Percentiles rank a stretch among this genome's conserved stretches.
Evolutionary conservation across 2,888 invertebrate species (phyloP).

Genomic region (Eristalis tenax): DNA sequence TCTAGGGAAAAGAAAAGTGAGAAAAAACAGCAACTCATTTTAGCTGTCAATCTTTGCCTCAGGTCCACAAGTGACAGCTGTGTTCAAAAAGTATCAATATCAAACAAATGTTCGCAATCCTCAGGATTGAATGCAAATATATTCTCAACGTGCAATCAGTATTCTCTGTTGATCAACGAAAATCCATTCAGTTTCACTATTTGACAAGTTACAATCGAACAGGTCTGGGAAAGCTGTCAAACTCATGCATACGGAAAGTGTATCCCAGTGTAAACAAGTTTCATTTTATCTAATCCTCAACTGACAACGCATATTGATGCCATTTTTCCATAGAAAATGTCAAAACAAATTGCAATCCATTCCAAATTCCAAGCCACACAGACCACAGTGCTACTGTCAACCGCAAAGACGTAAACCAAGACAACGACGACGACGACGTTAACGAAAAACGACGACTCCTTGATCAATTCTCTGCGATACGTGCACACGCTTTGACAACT

Average conservation of each 20-base stretch:
- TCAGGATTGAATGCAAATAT: not conserved
- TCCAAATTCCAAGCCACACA: constrained; percentile 53
- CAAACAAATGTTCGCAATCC: not conserved
- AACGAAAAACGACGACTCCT: constrained; percentile 53
- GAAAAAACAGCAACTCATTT: not conserved
- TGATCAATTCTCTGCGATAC: constrained; percentile 56
- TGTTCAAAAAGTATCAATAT: not conserved
- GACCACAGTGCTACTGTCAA: constrained; percentile 13
- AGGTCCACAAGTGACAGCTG: not conserved
- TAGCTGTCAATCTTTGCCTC: not conserved
- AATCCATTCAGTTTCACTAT: not conserved
- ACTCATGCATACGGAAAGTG: constrained; percentile 6
- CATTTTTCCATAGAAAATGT: constrained; percentile 50
- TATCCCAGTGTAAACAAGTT: constrained; percentile 31
- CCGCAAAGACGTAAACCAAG: not conserved
- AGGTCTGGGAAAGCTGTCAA: not conserved
- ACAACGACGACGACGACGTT: constrained; percentile 34
- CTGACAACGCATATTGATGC: constrained; percentile 51
- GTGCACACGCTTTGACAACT: constrained; percentile 63
- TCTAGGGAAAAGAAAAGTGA: not conserved
- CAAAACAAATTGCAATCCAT: constrained; percentile 71
- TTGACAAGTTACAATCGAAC: not conserved
- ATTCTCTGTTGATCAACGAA: not conserved
- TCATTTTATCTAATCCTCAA: constrained; percentile 62
- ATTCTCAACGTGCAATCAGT: not conserved